Evolutionary conservation across 92 coral and sea anemone species (phyloP).

Genomic region (Paramuricea clavata): DNA sequence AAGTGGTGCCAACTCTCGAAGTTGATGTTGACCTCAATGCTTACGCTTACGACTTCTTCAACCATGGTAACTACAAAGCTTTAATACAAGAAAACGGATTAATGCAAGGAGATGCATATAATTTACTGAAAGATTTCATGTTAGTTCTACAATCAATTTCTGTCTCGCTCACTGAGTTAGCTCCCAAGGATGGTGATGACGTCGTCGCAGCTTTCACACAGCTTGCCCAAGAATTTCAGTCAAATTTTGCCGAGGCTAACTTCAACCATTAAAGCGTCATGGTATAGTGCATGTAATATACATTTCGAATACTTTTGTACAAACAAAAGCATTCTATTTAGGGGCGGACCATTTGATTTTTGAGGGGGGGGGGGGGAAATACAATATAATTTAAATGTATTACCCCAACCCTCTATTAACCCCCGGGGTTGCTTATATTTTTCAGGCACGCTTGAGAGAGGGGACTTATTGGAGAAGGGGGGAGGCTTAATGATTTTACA

Average conservation of each 20-base stretch:
- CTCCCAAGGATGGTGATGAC: conserved; percentile 51
- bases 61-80: conserved; percentile 67
- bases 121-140: conserved; percentile 66
- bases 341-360: no score
- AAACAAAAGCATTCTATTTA: no score
- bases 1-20: conserved; percentile 63
- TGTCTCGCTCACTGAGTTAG: conserved; percentile 23
- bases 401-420: no score
- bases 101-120: conserved; percentile 65
- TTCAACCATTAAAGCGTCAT: not conserved
- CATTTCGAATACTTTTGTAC: no score
- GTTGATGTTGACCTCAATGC: conserved; percentile 64
- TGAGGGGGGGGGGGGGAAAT: no score
- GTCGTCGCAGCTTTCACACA: conserved; percentile 69
- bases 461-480: no score
- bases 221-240: conserved; percentile 51
- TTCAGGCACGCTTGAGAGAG: no score
- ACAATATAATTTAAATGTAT: no score
- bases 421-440: no score
- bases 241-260: conserved; percentile 21
- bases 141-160: conserved; percentile 67
- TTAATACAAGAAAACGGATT: conserved; percentile 66
- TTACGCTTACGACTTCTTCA: conserved; percentile 79
- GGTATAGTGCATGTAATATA: no score
- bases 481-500: no score